Evolutionary conservation across 1,140 invertebrate species (phyloP).

Genomic region (Rhynchophorus ferrugineus): DNA sequence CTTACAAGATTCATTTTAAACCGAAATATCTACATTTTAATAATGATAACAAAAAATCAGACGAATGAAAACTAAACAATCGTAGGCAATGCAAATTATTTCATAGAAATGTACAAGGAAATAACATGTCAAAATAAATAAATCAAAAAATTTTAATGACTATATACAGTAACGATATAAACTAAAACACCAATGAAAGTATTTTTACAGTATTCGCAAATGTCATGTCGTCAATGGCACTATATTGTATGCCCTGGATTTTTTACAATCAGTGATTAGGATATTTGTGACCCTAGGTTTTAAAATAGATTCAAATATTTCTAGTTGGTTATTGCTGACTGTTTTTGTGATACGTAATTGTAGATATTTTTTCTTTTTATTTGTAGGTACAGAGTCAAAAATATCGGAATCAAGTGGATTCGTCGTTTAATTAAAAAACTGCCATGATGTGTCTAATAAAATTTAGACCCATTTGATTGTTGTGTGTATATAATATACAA

Average conservation of each 20-base stretch:
- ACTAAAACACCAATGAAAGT: constrained; percentile 37
- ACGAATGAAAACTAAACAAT: constrained; percentile 18
- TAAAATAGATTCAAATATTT: constrained; percentile 4
- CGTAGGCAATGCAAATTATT: constrained; percentile 29
- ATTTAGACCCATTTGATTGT: constrained; percentile 4
- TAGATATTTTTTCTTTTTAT: too few species aligned
- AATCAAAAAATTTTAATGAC: constrained; percentile 32
- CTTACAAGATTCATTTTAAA: too few species aligned
- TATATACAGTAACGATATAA: constrained; percentile 43
- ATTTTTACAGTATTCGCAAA: constrained; percentile 28
- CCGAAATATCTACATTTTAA: too few species aligned
- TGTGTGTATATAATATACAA: too few species aligned
- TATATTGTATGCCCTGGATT: not conserved
- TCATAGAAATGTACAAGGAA: constrained; percentile 36
- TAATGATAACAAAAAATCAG: constrained; percentile 12
- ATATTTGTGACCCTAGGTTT: too few species aligned
- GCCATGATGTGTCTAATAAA: constrained; percentile 10
- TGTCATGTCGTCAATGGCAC: constrained; percentile 20
- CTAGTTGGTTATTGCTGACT: not conserved
- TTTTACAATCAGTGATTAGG: too few species aligned
- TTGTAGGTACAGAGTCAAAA: too few species aligned
- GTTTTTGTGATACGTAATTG: too few species aligned
- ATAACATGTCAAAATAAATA: constrained; percentile 32
- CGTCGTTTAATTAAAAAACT: too few species aligned
- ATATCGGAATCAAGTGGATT: too few species aligned